phyloP scores from a whole-genome alignment of 2,113 vertebrate genomes.

The Globicephala melas region DNA sequence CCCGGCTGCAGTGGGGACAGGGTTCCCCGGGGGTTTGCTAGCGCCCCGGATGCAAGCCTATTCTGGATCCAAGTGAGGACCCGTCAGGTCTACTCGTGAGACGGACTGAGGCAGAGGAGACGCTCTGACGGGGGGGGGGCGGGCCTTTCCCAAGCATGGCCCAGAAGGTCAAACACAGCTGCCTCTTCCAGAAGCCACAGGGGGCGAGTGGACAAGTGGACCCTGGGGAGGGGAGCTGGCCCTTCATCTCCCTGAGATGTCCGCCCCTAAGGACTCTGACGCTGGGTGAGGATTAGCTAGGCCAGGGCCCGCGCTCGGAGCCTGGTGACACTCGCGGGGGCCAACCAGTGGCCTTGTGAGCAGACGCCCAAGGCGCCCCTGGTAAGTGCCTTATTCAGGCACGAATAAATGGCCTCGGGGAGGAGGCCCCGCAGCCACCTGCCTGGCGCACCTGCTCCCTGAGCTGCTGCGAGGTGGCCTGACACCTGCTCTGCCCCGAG shows the following conservation, averaged over 20 bases:
- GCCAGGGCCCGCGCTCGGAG: not conserved
- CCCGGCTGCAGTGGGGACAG: too few relatives aligned
- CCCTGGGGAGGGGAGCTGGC: not conserved
- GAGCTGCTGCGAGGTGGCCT: not conserved
- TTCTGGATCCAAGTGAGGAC: not conserved
- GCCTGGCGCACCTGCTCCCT: not conserved
- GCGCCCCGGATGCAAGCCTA: not conserved
- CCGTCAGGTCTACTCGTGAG: not conserved
- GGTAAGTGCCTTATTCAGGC: not conserved
- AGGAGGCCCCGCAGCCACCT: not conserved
- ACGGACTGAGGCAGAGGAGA: not conserved
- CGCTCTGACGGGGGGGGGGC: not conserved
- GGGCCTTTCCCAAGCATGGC: not conserved
- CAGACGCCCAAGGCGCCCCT: not conserved
- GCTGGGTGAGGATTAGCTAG: not conserved
- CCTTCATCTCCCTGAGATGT: not conserved
- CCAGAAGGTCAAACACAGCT: not conserved
- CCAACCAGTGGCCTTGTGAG: not conserved
- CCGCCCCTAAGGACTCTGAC: not conserved
- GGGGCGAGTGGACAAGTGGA: not conserved
- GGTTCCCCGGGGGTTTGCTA: not conserved
- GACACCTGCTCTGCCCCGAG: rapidly evolving
- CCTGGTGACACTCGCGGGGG: not conserved
- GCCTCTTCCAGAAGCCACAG: not conserved
- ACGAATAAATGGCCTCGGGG: not conserved